Evolutionary conservation across 2,113 vertebrate species (phyloP).

Genomic region (Neotoma lepida): DNA sequence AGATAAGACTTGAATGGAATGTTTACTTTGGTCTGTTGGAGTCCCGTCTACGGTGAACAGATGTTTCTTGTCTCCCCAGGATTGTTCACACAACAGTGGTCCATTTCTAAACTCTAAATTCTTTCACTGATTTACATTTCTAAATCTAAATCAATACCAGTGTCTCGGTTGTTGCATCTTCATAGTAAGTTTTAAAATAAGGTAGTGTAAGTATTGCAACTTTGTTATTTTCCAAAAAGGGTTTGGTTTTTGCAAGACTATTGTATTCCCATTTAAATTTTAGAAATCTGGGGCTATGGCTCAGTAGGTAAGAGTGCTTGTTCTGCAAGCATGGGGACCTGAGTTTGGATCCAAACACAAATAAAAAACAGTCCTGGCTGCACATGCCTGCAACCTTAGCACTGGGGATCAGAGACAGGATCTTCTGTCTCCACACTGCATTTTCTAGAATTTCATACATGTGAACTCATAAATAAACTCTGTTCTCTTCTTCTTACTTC

Average conservation of each 20-base stretch:
- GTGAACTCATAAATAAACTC: neutral
- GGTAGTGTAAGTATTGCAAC: neutral
- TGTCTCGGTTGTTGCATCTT: neutral
- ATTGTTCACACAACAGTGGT: neutral
- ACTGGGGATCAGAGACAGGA: neutral
- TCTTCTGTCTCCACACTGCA: neutral
- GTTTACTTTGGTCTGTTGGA: neutral
- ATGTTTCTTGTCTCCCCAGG: neutral
- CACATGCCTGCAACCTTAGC: neutral
- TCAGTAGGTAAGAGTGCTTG: neutral
- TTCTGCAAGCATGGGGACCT: neutral
- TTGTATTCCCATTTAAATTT: neutral
- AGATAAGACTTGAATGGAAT: neutral
- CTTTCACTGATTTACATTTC: neutral
- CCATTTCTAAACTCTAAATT: neutral
- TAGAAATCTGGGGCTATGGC: neutral
- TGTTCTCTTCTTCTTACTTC: slow-evolving; percentile 8
- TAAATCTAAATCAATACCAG: neutral
- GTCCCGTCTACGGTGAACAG: neutral
- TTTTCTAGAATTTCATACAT: neutral
- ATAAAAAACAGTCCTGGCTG: neutral
- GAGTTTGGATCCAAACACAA: neutral
- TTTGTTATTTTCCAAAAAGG: slow-evolving; percentile 14
- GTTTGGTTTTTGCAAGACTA: neutral
- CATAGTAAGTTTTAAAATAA: neutral